Conservation (phyloP, 2,888 invertebrate species). For the Spicauda simplicius region DNA sequence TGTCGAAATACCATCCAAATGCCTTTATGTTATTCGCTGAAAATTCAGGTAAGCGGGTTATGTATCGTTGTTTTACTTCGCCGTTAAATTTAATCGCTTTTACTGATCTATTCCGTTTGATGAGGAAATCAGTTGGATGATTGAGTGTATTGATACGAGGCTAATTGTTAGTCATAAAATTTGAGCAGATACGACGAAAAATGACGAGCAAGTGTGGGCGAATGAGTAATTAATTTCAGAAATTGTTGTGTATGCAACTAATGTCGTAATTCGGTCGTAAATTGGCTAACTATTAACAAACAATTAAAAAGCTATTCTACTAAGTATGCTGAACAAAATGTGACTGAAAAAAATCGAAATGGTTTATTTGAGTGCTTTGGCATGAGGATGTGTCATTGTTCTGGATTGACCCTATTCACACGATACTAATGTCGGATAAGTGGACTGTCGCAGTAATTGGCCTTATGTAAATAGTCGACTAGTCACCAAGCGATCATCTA, state of each 20-base stretch:
- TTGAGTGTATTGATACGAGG: background rate
- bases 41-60: conserved; percentile 15
- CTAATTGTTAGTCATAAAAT: background rate
- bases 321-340: background rate
- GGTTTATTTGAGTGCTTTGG: background rate
- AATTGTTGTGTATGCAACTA: no score
- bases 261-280: background rate
- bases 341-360: background rate
- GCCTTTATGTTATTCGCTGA: background rate
- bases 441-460: background rate
- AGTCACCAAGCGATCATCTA: conserved; percentile 27
- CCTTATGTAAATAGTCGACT: conserved; percentile 2
- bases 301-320: background rate
- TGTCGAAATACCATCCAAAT: conserved; percentile 17
- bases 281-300: background rate
- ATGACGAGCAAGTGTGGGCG: background rate
- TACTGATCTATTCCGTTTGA: conserved; percentile 1
- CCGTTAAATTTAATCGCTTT: conserved; percentile 10
- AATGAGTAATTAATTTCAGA: no score
- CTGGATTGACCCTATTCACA: conserved; percentile 3
- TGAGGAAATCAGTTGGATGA: background rate
- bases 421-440: conserved; percentile 1
- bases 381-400: background rate
- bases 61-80: no score
- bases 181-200: no score